Evolutionary conservation across 2,113 vertebrate genomes (phyloP).

Genomic region (Nothobranchius furzeri): DNA sequence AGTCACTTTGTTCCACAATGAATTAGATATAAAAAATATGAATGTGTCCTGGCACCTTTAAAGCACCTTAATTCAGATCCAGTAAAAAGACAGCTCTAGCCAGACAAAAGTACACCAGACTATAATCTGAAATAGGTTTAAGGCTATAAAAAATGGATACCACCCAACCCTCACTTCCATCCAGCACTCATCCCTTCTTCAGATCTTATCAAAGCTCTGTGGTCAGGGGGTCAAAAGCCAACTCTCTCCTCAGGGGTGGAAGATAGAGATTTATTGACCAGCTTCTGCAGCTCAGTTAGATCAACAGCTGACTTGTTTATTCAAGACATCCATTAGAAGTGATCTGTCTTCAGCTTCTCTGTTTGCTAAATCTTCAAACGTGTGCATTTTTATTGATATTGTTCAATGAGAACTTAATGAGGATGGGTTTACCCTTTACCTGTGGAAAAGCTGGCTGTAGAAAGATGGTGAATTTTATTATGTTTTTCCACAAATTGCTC

Average conservation of each 20-base stretch:
- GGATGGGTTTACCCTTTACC: not conserved
- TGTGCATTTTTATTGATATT: not conserved
- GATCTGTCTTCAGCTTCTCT: slow-evolving; percentile 1
- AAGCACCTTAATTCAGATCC: not conserved
- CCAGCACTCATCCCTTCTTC: slow-evolving; percentile 1
- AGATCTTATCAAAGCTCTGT: slow-evolving; percentile 25
- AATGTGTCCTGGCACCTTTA: not conserved
- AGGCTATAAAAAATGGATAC: not conserved
- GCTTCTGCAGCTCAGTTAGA: slow-evolving; percentile 14
- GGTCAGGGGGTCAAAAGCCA: slow-evolving; percentile 18
- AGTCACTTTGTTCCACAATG: no score
- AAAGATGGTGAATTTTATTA: not conserved
- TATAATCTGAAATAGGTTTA: not conserved
- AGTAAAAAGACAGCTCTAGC: not conserved
- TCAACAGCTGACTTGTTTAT: slow-evolving; percentile 32
- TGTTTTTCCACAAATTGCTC: not conserved
- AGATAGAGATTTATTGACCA: slow-evolving; percentile 50
- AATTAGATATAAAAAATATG: no score
- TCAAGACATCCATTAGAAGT: slow-evolving; percentile 3
- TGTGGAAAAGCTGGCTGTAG: not conserved
- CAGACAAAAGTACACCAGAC: not conserved
- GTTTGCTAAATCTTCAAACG: not conserved
- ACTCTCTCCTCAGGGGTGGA: slow-evolving; percentile 8
- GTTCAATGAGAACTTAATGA: not conserved
- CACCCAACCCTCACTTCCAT: not conserved